phyloP scores from a whole-genome alignment of 1,140 invertebrate species.

The Drosophila seguyi region DNA sequence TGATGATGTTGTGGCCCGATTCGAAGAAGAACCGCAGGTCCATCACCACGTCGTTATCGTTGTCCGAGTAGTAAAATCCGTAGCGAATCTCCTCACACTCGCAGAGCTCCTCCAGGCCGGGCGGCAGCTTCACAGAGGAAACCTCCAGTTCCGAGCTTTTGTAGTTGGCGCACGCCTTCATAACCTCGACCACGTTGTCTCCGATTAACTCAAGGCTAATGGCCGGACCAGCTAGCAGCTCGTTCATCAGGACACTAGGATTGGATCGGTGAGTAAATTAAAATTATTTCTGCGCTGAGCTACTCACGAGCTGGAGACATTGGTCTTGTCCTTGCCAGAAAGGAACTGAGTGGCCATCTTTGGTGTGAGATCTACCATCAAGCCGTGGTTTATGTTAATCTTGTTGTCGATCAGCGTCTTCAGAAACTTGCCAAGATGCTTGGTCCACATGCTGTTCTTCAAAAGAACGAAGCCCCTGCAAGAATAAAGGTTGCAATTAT shows the following conservation, averaged over 20 bases:
- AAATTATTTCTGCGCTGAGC: background rate
- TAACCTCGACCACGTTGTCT: conserved; percentile 88
- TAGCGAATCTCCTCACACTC: conserved; percentile 90
- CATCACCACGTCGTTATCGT: conserved; percentile 87
- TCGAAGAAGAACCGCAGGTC: conserved; percentile 90
- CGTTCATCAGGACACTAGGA: conserved; percentile 86
- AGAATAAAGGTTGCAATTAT: background rate
- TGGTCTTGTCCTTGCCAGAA: conserved; percentile 86
- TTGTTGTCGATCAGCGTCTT: conserved; percentile 88
- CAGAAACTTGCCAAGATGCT: conserved; percentile 91
- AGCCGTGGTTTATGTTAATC: conserved; percentile 90
- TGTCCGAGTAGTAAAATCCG: conserved; percentile 90
- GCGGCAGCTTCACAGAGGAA: conserved; percentile 84
- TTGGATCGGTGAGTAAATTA: background rate
- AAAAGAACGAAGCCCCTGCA: conserved; percentile 91
- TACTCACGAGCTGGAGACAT: conserved; percentile 88
- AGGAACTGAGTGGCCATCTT: conserved; percentile 87
- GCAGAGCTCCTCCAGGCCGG: conserved; percentile 90
- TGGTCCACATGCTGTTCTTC: conserved; percentile 89
- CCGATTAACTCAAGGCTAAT: conserved; percentile 91
- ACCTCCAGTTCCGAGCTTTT: conserved; percentile 54
- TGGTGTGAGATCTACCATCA: conserved; percentile 88
- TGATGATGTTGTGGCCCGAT: conserved; percentile 57
- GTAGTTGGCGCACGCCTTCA: conserved; percentile 57
- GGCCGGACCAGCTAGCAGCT: conserved; percentile 90